Evolutionary conservation across 1,140 invertebrate species (phyloP).

Genomic region (Leptinotarsa texana): DNA sequence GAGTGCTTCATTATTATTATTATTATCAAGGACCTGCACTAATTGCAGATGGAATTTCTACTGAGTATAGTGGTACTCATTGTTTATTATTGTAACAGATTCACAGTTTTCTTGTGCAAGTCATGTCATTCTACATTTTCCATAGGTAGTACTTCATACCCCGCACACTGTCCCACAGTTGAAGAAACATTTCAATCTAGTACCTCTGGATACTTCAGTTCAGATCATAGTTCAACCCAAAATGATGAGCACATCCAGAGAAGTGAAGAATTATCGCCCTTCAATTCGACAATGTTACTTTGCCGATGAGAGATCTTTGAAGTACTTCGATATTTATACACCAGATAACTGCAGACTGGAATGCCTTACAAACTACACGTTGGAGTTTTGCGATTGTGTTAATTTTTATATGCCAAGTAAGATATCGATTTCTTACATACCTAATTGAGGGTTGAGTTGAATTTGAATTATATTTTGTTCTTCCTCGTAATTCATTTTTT

Average conservation of each 20-base stretch:
- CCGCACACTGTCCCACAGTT: constrained; percentile 61
- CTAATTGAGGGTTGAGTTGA: too few relatives aligned
- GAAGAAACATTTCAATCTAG: constrained; percentile 58
- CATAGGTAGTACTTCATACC: constrained; percentile 54
- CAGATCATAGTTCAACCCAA: constrained; percentile 59
- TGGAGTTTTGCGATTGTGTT: constrained; percentile 63
- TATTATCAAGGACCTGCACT: too few relatives aligned
- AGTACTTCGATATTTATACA: constrained; percentile 53
- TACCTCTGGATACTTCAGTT: constrained; percentile 59
- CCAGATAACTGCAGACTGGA: constrained; percentile 70
- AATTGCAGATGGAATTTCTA: too few relatives aligned
- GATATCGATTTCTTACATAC: background rate
- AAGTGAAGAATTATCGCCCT: constrained; percentile 50
- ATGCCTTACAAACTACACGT: constrained; percentile 73
- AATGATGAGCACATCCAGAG: constrained; percentile 61
- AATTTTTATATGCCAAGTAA: constrained; percentile 69
- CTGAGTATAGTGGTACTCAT: too few relatives aligned
- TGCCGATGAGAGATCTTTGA: constrained; percentile 63
- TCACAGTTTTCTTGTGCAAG: too few relatives aligned
- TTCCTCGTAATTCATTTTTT: too few relatives aligned
- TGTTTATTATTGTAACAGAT: too few relatives aligned
- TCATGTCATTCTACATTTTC: background rate
- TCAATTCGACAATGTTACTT: constrained; percentile 68
- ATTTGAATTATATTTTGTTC: too few relatives aligned
- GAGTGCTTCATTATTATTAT: too few relatives aligned